Percentiles rank a stretch among this genome's conserved stretches.
phyloP scores from a whole-genome alignment of 2,113 vertebrate genomes.

The Anoura caudifer region DNA sequence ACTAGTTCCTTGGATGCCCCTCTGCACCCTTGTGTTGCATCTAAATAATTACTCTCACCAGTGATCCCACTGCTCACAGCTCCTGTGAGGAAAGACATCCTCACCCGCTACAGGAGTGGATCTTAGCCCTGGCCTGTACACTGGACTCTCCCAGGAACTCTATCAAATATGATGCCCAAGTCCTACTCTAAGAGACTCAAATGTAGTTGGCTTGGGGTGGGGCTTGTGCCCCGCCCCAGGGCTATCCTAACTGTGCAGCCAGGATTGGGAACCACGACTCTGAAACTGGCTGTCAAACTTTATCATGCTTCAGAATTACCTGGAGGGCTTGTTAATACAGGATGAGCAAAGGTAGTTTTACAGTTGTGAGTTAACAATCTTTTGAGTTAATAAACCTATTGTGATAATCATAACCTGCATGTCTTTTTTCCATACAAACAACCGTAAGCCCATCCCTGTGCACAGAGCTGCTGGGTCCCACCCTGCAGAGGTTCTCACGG shows the following conservation, averaged over 20 bases:
- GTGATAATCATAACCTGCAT: not conserved
- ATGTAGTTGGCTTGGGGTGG: not conserved
- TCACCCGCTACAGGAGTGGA: not conserved
- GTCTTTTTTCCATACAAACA: not conserved
- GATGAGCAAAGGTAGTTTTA: not conserved
- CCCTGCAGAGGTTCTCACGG: not conserved
- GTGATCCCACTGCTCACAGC: not conserved
- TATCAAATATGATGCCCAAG: not conserved
- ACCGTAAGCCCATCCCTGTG: not conserved
- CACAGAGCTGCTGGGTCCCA: not conserved
- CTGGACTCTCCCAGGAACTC: not conserved
- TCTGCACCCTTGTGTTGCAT: not conserved
- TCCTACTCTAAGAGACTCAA: not conserved
- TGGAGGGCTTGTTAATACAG: not conserved
- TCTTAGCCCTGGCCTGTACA: not conserved
- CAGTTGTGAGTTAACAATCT: not conserved
- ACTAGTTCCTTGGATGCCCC: rapidly evolving
- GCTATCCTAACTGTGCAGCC: not conserved
- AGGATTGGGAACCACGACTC: not conserved
- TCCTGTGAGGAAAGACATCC: not conserved
- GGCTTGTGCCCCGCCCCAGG: not conserved
- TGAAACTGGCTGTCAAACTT: not conserved
- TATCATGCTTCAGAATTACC: not conserved
- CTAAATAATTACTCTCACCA: not conserved
- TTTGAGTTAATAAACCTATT: not conserved